These are phyloP conservation scores for Rutpela maculata DNA, from an alignment of 2,888 invertebrate species.

Conservation along the genomic window DNA sequence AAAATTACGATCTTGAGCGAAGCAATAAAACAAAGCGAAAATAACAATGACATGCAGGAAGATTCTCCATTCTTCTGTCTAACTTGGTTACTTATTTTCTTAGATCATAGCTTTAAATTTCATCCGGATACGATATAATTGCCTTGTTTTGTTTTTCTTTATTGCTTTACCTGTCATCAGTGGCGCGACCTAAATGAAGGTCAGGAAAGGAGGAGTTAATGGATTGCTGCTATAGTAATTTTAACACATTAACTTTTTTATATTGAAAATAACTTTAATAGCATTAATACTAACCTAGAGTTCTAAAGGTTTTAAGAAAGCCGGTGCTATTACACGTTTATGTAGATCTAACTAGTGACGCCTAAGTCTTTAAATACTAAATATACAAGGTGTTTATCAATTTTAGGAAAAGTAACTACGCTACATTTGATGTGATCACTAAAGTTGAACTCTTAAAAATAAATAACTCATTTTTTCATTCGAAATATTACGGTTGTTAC, in stretches of 20 bases:
- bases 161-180: constrained; percentile 18
- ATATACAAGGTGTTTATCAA: too few species aligned
- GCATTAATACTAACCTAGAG: background rate
- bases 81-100: constrained; percentile 19
- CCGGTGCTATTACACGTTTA: too few species aligned
- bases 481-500: too few species aligned
- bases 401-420: too few species aligned
- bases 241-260: background rate
- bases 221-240: background rate
- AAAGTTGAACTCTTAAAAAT: too few species aligned
- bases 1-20: background rate
- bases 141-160: constrained; percentile 29
- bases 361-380: too few species aligned
- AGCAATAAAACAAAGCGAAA: constrained; percentile 29
- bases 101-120: constrained; percentile 36
- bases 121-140: constrained; percentile 32
- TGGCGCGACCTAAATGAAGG: constrained; percentile 20
- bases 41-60: constrained; percentile 30
- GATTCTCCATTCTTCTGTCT: constrained; percentile 29
- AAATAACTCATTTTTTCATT: too few species aligned
- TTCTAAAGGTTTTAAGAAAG: background rate
- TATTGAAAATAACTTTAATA: background rate
- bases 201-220: background rate
- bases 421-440: too few species aligned
- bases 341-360: too few species aligned